Evolutionary conservation across 2,113 vertebrate species (phyloP).

Genomic region (Spea multiplicata): DNA sequence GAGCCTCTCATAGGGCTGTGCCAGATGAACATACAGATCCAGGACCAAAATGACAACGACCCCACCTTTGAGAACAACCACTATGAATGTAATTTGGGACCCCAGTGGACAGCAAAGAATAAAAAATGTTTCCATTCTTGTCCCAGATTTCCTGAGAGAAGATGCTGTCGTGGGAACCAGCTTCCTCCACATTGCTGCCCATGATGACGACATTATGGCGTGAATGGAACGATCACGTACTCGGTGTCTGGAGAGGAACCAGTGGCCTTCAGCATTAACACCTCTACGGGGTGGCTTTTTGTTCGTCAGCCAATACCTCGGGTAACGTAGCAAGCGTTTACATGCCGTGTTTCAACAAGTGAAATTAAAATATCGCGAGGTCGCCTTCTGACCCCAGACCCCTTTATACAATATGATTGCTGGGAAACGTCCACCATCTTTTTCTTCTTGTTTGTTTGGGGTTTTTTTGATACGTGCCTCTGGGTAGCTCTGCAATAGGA

Average conservation of each 20-base stretch:
- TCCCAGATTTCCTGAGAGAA: constrained; percentile 79
- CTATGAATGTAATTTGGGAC: constrained; percentile 80
- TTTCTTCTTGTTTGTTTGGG: no score
- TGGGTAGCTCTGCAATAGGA: no score
- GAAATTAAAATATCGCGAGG: not conserved
- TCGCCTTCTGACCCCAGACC: not conserved
- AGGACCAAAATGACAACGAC: constrained; percentile 88
- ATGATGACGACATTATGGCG: constrained; percentile 81
- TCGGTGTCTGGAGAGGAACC: constrained; percentile 73
- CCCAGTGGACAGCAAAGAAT: no score
- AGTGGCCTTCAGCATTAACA: constrained; percentile 79
- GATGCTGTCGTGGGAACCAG: constrained; percentile 83
- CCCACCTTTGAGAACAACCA: constrained; percentile 85
- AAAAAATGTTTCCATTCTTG: not conserved
- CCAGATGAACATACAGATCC: constrained; percentile 80
- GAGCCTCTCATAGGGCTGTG: constrained; percentile 86
- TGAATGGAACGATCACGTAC: constrained; percentile 77
- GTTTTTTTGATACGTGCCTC: no score
- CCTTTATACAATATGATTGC: not conserved
- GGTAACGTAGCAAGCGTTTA: constrained; percentile 57
- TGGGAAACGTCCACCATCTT: no score
- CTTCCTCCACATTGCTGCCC: constrained; percentile 79
- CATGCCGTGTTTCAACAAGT: not conserved
- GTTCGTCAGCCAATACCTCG: constrained; percentile 81
- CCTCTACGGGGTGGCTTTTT: constrained; percentile 81